These are phyloP conservation scores for Clarias pachynema DNA, from an alignment of 2,797 vertebrate species.

Conservation along the genomic window DNA sequence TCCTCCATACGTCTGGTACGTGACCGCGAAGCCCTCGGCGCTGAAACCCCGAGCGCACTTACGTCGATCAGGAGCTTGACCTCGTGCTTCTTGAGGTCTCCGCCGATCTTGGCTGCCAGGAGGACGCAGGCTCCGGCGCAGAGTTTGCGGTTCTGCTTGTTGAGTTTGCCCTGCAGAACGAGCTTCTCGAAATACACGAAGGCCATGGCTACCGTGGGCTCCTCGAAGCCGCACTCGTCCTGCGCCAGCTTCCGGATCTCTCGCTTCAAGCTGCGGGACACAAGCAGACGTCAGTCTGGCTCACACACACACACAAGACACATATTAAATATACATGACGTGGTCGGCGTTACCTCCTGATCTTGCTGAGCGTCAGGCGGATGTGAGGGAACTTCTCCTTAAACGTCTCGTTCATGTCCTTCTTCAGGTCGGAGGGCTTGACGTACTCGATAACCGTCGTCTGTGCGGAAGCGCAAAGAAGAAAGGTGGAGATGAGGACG, in stretches of 20 bases:
- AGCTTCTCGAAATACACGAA: conserved; percentile 99
- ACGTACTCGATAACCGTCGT: conserved; percentile 98
- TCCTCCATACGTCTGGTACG: neutral
- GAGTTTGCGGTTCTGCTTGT: conserved; percentile 98
- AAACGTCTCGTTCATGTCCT: conserved; percentile 99
- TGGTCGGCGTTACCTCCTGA: conserved; percentile 83
- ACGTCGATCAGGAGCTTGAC: conserved; percentile 97
- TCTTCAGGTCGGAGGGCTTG: conserved; percentile 98
- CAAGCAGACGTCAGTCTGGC: conserved; percentile 26
- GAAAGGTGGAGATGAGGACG: neutral
- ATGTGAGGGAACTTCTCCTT: conserved; percentile 98
- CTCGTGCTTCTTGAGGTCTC: conserved; percentile 96
- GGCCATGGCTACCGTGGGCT: conserved; percentile 95
- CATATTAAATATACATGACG: neutral
- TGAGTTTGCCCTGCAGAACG: conserved; percentile 93
- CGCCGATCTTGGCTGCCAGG: conserved; percentile 94
- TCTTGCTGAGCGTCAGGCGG: conserved; percentile 95
- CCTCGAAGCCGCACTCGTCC: conserved; percentile 94
- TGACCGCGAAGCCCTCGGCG: neutral
- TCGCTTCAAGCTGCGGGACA: conserved; percentile 85
- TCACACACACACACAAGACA: neutral
- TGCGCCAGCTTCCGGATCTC: conserved; percentile 94
- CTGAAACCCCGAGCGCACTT: conserved; percentile 60
- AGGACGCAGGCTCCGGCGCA: conserved; percentile 95
- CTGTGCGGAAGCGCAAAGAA: conserved; percentile 71